Conservation (phyloP, 2,888 invertebrate genomes). For the Cancer borealis region DNA sequence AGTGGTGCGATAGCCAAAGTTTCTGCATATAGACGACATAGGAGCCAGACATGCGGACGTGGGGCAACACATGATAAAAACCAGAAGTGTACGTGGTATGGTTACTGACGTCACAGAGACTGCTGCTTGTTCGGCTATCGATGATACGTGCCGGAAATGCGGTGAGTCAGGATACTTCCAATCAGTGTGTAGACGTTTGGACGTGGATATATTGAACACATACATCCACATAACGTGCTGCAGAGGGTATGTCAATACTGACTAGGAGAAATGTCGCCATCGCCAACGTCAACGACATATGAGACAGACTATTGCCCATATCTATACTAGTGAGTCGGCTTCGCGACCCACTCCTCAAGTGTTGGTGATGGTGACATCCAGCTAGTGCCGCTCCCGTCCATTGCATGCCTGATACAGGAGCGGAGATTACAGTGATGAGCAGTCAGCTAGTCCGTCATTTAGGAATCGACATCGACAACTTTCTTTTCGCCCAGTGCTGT, state of each 20-base stretch:
- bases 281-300: too few species aligned
- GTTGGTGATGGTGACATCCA: too few species aligned
- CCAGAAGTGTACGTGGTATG: not conserved
- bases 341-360: too few species aligned
- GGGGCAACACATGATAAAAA: not conserved
- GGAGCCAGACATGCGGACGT: not conserved
- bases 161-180: constrained; percentile 20
- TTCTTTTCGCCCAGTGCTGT: not conserved
- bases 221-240: not conserved
- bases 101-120: not conserved
- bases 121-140: not conserved
- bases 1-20: constrained; percentile 11
- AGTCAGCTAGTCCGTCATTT: too few species aligned
- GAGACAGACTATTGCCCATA: too few species aligned
- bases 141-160: constrained; percentile 8
- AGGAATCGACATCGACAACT: not conserved
- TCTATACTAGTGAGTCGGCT: too few species aligned
- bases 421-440: too few species aligned
- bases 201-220: not conserved
- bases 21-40: not conserved
- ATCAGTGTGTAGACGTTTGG: not conserved
- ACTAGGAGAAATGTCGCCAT: too few species aligned
- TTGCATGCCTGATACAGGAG: too few species aligned
- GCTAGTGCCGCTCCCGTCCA: too few species aligned
- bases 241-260: not conserved